Evolutionary conservation across 2,888 invertebrate species (phyloP).

Genomic region (Autographa pulchrina): DNA sequence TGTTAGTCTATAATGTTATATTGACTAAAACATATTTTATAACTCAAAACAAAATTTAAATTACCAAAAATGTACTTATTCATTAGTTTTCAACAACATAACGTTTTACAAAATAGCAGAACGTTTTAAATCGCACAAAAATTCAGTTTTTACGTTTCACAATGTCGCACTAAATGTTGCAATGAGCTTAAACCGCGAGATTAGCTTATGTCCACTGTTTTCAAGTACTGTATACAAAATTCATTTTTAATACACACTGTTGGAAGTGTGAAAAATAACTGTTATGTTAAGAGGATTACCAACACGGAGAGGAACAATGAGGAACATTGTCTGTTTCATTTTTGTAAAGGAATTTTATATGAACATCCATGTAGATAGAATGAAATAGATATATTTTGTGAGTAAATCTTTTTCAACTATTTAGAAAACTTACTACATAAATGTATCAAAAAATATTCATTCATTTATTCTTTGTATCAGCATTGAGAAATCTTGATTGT

Average conservation of each 20-base stretch:
- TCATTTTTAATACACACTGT: slow-evolving; percentile 50
- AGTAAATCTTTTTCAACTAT: not conserved
- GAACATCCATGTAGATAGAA: not conserved
- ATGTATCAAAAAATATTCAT: no score
- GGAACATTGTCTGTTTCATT: slow-evolving; percentile 24
- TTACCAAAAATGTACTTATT: no score
- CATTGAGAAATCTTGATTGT: no score
- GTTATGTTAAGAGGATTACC: slow-evolving; percentile 34
- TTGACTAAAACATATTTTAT: no score
- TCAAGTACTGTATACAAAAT: slow-evolving; percentile 30
- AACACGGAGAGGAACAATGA: not conserved
- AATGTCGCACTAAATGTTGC: not conserved
- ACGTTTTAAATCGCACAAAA: not conserved
- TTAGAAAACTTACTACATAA: no score
- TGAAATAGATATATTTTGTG: not conserved
- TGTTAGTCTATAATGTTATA: no score
- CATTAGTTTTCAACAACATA: not conserved
- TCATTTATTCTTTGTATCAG: no score
- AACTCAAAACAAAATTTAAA: no score
- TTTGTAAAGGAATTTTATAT: slow-evolving; percentile 13
- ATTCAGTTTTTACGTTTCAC: not conserved
- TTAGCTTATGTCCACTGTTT: slow-evolving; percentile 13
- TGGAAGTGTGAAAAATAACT: slow-evolving; percentile 25
- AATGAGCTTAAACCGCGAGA: not conserved
- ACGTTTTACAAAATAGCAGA: not conserved